A percentile compares a stretch with the other conserved stretches of the same genome.
Conservation (phyloP, 2,888 invertebrate species). For the Plagiodera versicolora region DNA sequence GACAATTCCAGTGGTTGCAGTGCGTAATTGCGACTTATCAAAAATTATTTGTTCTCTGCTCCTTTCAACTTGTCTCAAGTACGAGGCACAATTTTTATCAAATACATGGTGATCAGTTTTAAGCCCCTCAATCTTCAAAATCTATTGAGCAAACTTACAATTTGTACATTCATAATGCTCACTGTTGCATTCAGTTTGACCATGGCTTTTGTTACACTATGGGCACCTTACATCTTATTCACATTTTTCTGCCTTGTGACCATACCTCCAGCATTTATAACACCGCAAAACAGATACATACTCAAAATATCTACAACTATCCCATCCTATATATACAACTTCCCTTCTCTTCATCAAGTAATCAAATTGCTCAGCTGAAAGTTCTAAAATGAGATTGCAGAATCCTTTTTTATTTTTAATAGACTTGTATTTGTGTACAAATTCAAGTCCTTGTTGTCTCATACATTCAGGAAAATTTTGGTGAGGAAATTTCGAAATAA, state of each 20-base stretch:
- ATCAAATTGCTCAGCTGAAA: neutral
- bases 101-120: neutral
- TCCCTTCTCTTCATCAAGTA: neutral
- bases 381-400: neutral
- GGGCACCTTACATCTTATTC: neutral
- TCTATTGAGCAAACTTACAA: too few species aligned
- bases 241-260: neutral
- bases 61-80: too few species aligned
- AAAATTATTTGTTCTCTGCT: neutral
- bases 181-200: neutral
- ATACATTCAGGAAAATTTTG: too few species aligned
- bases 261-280: conserved; percentile 1
- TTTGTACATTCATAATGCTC: neutral
- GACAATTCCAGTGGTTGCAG: neutral
- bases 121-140: too few species aligned
- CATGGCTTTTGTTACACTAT: neutral
- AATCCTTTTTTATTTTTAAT: too few species aligned
- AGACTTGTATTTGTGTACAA: too few species aligned
- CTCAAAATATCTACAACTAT: conserved; percentile 2
- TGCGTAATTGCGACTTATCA: neutral
- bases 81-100: too few species aligned
- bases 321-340: too few species aligned
- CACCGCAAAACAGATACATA: conserved; percentile 2
- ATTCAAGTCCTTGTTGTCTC: too few species aligned
- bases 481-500: too few species aligned